Base-by-base conservation (phyloP, 2,888 invertebrate species). In the Xestoiulus laeticollis region DNA sequence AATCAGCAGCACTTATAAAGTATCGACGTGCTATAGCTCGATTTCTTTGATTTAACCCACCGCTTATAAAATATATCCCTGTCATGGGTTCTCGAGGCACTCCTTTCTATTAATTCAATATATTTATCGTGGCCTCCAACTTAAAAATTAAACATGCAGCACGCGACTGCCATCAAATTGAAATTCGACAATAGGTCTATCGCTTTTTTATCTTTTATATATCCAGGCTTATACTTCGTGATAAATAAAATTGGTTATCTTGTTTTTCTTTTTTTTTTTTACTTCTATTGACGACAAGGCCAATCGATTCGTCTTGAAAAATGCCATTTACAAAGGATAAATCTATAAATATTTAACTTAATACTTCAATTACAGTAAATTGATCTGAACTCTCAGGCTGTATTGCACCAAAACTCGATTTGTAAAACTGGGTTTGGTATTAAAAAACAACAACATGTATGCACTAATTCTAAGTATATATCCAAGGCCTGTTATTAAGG, bases 131-230 rank as follows among this genome's bases (percentile, higher is more conserved):
- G 78, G 78, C 30, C 78, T 78, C 78, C 78, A 78, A 4, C 12
- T 78, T 78, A 3, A 1, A 78, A 78, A 78, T 78, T 78, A 78
- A 26, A 78, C 78, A 78, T 78, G 78, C 78, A 78, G 78, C 78
- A 78, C 78, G 78, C 78, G 78, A 78, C 78, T 30, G 78, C 78
- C 78, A 78, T 78, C 78, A 78, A 78, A 78, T 78, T 78, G 78
- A 78, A 32, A 78, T 78, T 78, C 78, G 78, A 30, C 30, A 78
- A 32, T 78, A 78, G 30, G 78, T 30, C 78, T 78, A 78, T 78
- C 78, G 78, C 68, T 78, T 48, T 78, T 78, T 30, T 78, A 30
- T 78, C n/a, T 14, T 68, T 78, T 14, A 8, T 30, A 78, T 78
- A 78, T 78, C 78, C 30, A 78, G 78, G 78, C 26, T 78, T 78